Base-by-base conservation (phyloP, 2,113 vertebrate genomes). In the Reinhardtius hippoglossoides region DNA sequence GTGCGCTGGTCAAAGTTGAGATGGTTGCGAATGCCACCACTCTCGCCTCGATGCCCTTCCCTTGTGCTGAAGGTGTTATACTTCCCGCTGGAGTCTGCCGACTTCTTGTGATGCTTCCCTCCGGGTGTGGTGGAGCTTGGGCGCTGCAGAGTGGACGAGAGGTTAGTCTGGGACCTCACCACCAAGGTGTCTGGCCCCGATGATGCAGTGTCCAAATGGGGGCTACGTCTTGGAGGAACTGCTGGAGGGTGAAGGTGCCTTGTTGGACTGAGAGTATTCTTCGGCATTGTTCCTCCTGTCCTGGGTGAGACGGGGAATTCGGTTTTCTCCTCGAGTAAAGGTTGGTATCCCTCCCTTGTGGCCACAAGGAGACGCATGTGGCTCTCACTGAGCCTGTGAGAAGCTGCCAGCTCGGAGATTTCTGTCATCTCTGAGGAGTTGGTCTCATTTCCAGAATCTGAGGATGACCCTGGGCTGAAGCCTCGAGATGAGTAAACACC, bases 361-460 rank as follows among this genome's bases (percentile, higher is more conserved):
- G 96, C 94, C 87, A 98, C 93, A 85, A 99, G 94, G 84, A 97
- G 94, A 77, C 96, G 97, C 84, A 96, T 93, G 78, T 95, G 93
- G 88, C 94, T 96, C 92, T 98, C 97, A 0, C 92, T 95, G 85
- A 97, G 95, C 86, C 97, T 96, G 93, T 98, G 97, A 59, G 95
- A 94, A 4, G 96, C 89, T 4, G 96, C 96, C 90, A 97, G 88
- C 88, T 99, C 97, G 86, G 94, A 98, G 88, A 95, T 96, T 94
- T 99, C 97, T 7, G 97, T 99, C 96, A 99, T 98, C 94, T 99
- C 97, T 67, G 97, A 99, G 73, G 97, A 99, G 94, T 99, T 99
- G 85, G 97, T 99, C 90, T 99, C 97, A 91, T 99, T 99, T 83
- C 97, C 97, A 74, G 97, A 99, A 95, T 99, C 97, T 78, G 97